Evolutionary conservation across 2,113 vertebrate species (phyloP), one percentile per base, ranked within the genome.

Genomic region (Thymallus thymallus): DNA sequence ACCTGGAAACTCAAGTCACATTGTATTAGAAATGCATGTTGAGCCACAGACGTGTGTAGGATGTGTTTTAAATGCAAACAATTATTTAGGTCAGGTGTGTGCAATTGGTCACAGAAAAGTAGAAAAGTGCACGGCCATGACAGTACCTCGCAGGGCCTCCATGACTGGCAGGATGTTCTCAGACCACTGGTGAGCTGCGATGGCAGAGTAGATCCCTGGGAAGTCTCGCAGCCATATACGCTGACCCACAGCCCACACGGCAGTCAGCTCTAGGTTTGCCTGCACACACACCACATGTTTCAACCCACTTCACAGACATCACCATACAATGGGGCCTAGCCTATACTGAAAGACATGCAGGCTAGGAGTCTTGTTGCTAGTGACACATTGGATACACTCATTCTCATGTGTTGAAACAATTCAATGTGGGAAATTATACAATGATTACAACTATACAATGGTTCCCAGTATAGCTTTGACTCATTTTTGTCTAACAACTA

Each of bases 211-310:
- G 91, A 98, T 94, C 6, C 96, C 98, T 2, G 97, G 97, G 83
- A 98, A 99, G 69, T 99, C 97, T 76, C 97, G 90, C 85, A 98
- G 98, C 96, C 98, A 99, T 88, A 99, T 98, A 45, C 90, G 93
- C 23, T 98, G 97, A 71, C 97, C 98, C 22, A 99, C 97, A 0
- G 95, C 92, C 98, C 98, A 99, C 71, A 99, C 90, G 0, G 95
- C 96, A 12, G 93, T 84, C 66, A 99, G 91, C 56, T 99, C 97
- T 18, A 94, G 93, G 76, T 95, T 96, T 69, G 97, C 95, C 98
- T 99, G 87, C 32, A 85, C 55, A 85, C 55, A 75, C n/a, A 81
- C 48, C 24, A 79, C 69, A 41, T 41, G 30, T 6, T 41, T 18
- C 71, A 13, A 78, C 32, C 18, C 12, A 51, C 2, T 41, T 41